Percentiles rank a stretch among this genome's conserved stretches.
These are phyloP conservation scores for Xiphorhynchus elegans DNA, from an alignment of 2,113 vertebrate genomes.

Conservation along the genomic window DNA sequence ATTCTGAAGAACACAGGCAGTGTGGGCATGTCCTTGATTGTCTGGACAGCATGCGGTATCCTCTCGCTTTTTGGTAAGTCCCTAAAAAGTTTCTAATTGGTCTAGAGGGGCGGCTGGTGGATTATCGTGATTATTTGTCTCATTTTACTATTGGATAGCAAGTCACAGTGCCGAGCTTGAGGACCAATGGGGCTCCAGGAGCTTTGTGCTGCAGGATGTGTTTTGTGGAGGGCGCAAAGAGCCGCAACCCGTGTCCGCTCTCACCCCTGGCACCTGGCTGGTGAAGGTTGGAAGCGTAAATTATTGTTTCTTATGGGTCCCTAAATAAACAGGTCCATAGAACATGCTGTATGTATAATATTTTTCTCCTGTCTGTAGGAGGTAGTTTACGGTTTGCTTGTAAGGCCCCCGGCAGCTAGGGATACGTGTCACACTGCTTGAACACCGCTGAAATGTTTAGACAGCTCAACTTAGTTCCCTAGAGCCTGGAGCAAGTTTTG, in stretches of 20 bases:
- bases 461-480: neutral
- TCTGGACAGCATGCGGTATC: slow-evolving; percentile 91
- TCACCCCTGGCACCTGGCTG: accelerated
- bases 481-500: neutral
- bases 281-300: neutral
- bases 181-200: slow-evolving; percentile 18
- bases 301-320: neutral
- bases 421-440: accelerated
- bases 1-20: slow-evolving; percentile 91
- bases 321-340: neutral
- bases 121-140: neutral
- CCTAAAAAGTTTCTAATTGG: slow-evolving; percentile 45
- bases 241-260: neutral
- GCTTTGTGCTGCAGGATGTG: neutral
- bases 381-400: neutral
- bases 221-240: neutral
- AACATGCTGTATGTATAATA: neutral
- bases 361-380: neutral
- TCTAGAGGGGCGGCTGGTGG: neutral
- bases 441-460: neutral
- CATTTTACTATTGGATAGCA: slow-evolving; percentile 40
- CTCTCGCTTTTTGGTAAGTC: slow-evolving; percentile 95
- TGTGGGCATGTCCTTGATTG: slow-evolving; percentile 89
- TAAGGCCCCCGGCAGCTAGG: neutral
- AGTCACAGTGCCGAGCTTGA: neutral